Evolutionary conservation across 2,797 vertebrate genomes (phyloP).

Genomic region (Okamejei kenojei): DNA sequence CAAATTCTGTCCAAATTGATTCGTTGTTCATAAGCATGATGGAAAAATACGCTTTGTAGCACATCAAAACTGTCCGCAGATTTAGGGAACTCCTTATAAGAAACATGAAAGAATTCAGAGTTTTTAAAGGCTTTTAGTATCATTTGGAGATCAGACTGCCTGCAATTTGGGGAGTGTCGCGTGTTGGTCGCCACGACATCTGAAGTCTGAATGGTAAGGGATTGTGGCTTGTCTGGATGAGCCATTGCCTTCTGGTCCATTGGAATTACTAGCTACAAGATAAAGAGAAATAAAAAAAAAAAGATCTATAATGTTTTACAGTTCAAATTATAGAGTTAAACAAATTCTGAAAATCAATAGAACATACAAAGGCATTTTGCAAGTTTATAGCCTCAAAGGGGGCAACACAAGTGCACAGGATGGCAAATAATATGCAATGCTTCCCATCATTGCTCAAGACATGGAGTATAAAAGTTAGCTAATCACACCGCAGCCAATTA

Average conservation of each 20-base stretch:
- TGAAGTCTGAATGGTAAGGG: slow-evolving; percentile 59
- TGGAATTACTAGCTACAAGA: slow-evolving; percentile 70
- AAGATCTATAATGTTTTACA: neutral
- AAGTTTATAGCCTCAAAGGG: neutral
- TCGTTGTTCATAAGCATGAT: slow-evolving; percentile 55
- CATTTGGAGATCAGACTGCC: slow-evolving; percentile 66
- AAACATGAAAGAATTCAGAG: slow-evolving; percentile 70
- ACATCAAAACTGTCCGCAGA: slow-evolving; percentile 66
- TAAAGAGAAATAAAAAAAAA: slow-evolving; percentile 40
- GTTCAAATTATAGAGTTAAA: neutral
- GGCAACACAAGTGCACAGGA: no score
- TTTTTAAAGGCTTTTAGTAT: slow-evolving; percentile 67
- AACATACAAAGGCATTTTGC: neutral
- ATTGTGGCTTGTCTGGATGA: slow-evolving; percentile 74
- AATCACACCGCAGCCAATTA: no score
- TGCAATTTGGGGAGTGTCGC: slow-evolving; percentile 70
- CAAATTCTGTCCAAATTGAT: slow-evolving; percentile 45
- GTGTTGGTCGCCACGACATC: slow-evolving; percentile 78
- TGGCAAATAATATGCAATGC: no score
- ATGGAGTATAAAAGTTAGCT: no score
- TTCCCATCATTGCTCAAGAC: no score
- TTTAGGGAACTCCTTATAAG: slow-evolving; percentile 65
- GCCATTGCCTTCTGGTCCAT: slow-evolving; percentile 79
- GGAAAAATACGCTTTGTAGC: slow-evolving; percentile 71
- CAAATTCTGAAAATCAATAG: neutral